These are phyloP conservation scores for Thymelicus acteon DNA, from an alignment of 2,888 invertebrate genomes.

Conservation along the genomic window DNA sequence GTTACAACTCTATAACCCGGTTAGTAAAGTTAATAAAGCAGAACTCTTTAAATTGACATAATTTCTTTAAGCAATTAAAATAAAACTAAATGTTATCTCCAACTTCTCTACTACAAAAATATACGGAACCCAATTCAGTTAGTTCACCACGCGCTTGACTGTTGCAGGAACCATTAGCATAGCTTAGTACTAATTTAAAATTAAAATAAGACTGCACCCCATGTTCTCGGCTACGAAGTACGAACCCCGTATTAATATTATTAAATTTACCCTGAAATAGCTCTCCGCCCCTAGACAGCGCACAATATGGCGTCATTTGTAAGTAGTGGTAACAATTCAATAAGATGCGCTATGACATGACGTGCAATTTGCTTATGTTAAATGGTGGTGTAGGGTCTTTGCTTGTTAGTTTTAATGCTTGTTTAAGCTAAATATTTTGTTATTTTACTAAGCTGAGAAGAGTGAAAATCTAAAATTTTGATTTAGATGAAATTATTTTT, in stretches of 20 bases:
- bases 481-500: too few species aligned
- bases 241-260: constrained; percentile 44
- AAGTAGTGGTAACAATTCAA: constrained; percentile 43
- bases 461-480: too few species aligned
- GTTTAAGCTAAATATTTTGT: too few species aligned
- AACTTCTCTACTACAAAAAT: too few species aligned
- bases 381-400: not conserved
- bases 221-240: constrained; percentile 30
- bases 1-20: too few species aligned
- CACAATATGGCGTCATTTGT: constrained; percentile 16
- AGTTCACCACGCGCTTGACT: not conserved
- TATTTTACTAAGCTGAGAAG: too few species aligned
- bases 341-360: constrained; percentile 6
- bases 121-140: not conserved
- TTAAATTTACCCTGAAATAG: constrained; percentile 42
- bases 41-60: too few species aligned
- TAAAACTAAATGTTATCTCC: too few species aligned
- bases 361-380: constrained; percentile 12
- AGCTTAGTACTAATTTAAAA: constrained; percentile 46
- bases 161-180: constrained; percentile 42
- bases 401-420: too few species aligned
- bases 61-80: too few species aligned
- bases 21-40: too few species aligned
- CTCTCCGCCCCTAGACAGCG: constrained; percentile 30
- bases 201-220: constrained; percentile 46